These are phyloP conservation scores for Pseudotriccus pelzelni DNA, from an alignment of 2,797 vertebrate genomes.

Conservation along the genomic window DNA sequence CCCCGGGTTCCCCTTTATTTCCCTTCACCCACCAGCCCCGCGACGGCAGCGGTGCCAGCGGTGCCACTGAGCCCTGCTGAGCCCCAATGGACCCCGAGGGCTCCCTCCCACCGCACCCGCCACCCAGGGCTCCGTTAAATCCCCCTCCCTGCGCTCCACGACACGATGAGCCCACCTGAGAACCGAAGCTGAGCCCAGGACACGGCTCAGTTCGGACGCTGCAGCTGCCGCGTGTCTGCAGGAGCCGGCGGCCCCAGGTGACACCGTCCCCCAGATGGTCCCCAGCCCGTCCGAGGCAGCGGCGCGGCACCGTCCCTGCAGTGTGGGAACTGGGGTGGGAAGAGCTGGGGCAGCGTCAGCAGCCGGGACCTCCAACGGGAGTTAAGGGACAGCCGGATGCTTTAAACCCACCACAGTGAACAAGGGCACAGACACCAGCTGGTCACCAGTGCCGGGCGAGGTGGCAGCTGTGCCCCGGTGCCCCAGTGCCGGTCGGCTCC, in stretches of 20 bases:
- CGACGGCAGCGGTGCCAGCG: accelerated
- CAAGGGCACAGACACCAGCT: neutral
- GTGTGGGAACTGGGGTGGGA: neutral
- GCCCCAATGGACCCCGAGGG: accelerated
- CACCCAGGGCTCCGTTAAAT: accelerated
- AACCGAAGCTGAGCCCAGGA: neutral
- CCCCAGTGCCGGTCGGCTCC: accelerated
- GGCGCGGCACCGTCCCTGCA: accelerated
- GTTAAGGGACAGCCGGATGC: neutral
- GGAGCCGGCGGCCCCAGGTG: neutral
- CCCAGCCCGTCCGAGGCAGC: accelerated
- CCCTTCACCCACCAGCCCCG: accelerated
- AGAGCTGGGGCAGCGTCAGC: neutral
- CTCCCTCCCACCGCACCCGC: neutral
- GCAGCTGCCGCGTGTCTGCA: neutral
- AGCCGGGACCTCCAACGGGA: neutral
- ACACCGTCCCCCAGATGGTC: neutral
- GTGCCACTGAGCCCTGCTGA: neutral
- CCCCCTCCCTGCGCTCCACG: accelerated
- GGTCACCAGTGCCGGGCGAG: neutral
- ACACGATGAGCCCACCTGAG: neutral
- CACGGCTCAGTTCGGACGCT: accelerated
- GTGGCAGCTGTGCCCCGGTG: neutral
- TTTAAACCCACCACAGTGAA: neutral
- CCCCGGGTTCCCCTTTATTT: neutral